These are phyloP conservation scores for Lophotriccus pileatus DNA, from an alignment of 2,797 vertebrate species.

Conservation along the genomic window DNA sequence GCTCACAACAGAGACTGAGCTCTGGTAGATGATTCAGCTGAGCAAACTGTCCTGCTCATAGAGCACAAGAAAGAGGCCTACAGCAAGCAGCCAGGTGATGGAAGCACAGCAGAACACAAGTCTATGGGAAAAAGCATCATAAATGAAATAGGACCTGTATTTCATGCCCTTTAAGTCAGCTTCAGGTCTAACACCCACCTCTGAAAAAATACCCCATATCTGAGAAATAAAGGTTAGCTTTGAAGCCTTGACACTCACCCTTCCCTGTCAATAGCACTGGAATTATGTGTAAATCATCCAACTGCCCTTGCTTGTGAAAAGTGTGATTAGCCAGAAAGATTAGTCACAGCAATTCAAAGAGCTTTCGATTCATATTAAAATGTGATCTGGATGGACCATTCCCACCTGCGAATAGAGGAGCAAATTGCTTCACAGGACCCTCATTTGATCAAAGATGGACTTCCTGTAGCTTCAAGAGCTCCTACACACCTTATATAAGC, in stretches of 20 bases:
- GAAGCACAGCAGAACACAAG: background rate
- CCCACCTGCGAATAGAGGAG: background rate
- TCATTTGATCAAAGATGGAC: background rate
- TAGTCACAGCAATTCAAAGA: background rate
- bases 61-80: background rate
- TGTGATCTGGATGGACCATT: background rate
- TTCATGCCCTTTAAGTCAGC: background rate
- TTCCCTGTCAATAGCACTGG: background rate
- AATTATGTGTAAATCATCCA: background rate
- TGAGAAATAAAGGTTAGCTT: background rate
- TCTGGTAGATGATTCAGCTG: background rate
- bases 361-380: background rate
- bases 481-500: background rate
- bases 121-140: background rate
- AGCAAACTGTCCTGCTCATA: constrained; percentile 14
- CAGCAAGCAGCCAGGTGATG: background rate
- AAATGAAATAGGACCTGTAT: no score
- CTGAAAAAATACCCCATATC: background rate
- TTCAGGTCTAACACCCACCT: background rate
- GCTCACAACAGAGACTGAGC: background rate
- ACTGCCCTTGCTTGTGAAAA: background rate
- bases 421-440: background rate
- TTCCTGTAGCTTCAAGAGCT: background rate
- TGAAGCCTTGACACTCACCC: background rate
- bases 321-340: background rate